A percentile compares a stretch with the other conserved stretches of the same genome.
These are phyloP conservation scores for Phoxinus dragarum DNA, from an alignment of 2,797 vertebrate genomes.

Conservation along the genomic window DNA sequence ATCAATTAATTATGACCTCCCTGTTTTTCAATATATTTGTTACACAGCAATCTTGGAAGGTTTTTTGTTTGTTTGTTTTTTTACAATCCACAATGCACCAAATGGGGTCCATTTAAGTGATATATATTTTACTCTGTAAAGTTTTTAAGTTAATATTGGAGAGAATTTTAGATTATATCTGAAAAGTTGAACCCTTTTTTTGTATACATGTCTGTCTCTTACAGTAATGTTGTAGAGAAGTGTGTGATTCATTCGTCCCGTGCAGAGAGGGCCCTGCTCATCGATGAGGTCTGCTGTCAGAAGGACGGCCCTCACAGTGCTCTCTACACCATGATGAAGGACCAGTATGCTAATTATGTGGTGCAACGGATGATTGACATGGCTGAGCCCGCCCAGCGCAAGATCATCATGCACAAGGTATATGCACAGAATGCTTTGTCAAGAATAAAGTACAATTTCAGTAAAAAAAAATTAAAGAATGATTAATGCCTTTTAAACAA, in stretches of 20 bases:
- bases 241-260: slow-evolving; percentile 97
- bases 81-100: too few relatives aligned
- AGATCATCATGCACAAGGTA: slow-evolving; percentile 99
- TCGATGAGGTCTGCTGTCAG: slow-evolving; percentile 97
- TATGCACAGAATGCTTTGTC: slow-evolving; percentile 6
- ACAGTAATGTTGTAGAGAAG: slow-evolving; percentile 96
- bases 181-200: background rate
- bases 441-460: background rate
- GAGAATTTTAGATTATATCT: background rate
- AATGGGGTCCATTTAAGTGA: too few relatives aligned
- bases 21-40: too few relatives aligned
- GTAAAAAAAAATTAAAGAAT: background rate
- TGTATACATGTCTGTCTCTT: background rate
- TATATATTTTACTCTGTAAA: too few relatives aligned
- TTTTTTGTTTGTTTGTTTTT: too few relatives aligned
- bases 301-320: slow-evolving; percentile 98
- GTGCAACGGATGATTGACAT: slow-evolving; percentile 99
- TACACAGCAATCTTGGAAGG: too few relatives aligned
- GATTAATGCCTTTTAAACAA: background rate
- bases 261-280: slow-evolving; percentile 92
- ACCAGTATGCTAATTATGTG: slow-evolving; percentile 98
- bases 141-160: too few relatives aligned
- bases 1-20: too few relatives aligned
- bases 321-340: slow-evolving; percentile 99
- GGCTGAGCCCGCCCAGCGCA: slow-evolving; percentile 95